Evolutionary conservation across 2,888 invertebrate species (phyloP).

Genomic region (Chrysopilus asiliformis): DNA sequence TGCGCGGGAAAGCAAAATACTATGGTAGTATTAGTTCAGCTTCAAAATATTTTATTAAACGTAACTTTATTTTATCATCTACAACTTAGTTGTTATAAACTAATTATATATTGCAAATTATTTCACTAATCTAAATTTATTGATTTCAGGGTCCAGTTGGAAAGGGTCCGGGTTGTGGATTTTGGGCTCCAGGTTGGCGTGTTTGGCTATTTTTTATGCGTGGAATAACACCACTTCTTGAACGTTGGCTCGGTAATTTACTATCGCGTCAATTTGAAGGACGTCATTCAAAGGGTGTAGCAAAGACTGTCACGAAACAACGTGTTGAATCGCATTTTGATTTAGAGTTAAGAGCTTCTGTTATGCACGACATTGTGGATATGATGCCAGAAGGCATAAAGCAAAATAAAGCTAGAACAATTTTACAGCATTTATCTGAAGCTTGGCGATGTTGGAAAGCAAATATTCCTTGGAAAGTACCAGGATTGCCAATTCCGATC

Average conservation of each 20-base stretch:
- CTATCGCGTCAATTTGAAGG: constrained; percentile 98
- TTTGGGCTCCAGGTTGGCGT: constrained; percentile 99
- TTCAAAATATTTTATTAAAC: too few relatives aligned
- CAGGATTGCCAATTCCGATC: constrained; percentile 95
- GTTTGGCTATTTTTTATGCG: constrained; percentile 99
- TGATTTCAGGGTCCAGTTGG: constrained; percentile 79
- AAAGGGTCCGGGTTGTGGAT: constrained; percentile 95
- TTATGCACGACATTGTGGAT: constrained; percentile 97
- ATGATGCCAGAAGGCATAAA: constrained; percentile 99
- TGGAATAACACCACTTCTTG: constrained; percentile 93
- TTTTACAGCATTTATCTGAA: constrained; percentile 95
- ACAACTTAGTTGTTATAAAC: too few relatives aligned
- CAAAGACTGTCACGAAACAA: constrained; percentile 99
- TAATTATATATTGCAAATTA: too few relatives aligned
- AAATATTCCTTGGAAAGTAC: constrained; percentile 99
- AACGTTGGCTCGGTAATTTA: constrained; percentile 98
- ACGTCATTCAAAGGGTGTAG: constrained; percentile 97
- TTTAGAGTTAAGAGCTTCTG: constrained; percentile 92
- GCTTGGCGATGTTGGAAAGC: constrained; percentile 99
- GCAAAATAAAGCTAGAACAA: constrained; percentile 98
- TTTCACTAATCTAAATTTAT: too few relatives aligned
- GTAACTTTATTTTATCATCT: too few relatives aligned
- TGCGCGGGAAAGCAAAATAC: too few relatives aligned
- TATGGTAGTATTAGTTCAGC: too few relatives aligned
- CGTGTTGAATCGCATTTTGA: constrained; percentile 99